These are phyloP conservation scores for Theretra japonica DNA, from an alignment of 2,888 invertebrate species.

Conservation along the genomic window DNA sequence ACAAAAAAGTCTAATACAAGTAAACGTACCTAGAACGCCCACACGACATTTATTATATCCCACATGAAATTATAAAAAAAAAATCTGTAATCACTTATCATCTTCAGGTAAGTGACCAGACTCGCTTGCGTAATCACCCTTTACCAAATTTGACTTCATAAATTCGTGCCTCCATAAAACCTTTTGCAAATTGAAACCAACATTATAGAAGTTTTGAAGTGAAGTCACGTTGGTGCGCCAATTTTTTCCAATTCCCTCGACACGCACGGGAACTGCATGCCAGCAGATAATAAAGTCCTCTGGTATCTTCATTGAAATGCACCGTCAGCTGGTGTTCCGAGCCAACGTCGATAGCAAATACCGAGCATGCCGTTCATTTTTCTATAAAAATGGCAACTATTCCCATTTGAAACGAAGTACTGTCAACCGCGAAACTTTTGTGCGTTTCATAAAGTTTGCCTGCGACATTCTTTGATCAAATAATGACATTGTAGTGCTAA, in stretches of 20 bases:
- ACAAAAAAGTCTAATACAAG: too few species aligned
- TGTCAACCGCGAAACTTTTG: background rate
- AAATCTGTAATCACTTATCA: too few species aligned
- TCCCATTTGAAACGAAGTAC: background rate
- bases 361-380: background rate
- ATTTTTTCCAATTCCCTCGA: background rate
- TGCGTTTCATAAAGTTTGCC: background rate
- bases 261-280: background rate
- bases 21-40: too few species aligned
- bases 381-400: slow-evolving; percentile 8
- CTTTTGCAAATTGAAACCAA: too few species aligned
- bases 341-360: background rate
- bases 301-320: slow-evolving; percentile 21
- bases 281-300: slow-evolving; percentile 7
- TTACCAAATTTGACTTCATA: too few species aligned
- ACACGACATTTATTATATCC: too few species aligned
- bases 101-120: too few species aligned
- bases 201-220: too few species aligned
- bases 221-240: background rate
- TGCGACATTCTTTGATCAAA: too few species aligned
- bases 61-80: too few species aligned
- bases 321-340: background rate
- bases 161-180: too few species aligned
- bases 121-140: too few species aligned
- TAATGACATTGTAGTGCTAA: background rate